Percentiles rank a stretch among this genome's conserved stretches.
phyloP scores from a whole-genome alignment of 2,797 vertebrate species.

The Syngnathus acus region DNA sequence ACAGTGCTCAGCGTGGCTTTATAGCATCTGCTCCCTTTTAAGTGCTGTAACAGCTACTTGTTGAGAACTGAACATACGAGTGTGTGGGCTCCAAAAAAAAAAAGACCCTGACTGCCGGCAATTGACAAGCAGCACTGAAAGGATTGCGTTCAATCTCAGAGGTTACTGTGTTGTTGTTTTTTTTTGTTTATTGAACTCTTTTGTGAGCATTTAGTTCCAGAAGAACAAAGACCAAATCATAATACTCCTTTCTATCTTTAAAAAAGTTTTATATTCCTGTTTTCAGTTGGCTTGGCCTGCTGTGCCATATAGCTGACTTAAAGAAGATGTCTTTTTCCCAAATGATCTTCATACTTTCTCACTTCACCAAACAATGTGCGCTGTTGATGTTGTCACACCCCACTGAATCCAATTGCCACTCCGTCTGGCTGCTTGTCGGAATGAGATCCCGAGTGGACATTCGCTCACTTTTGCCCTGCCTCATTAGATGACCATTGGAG shows the following conservation, averaged over 20 bases:
- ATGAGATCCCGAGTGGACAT: constrained; percentile 39
- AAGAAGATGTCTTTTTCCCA: no score
- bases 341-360: no score
- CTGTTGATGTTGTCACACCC: constrained; percentile 32
- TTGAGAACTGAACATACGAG: constrained; percentile 20
- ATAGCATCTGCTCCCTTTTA: constrained; percentile 31
- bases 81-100: not conserved
- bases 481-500: constrained; percentile 39
- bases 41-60: constrained; percentile 34
- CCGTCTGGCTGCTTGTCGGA: constrained; percentile 10
- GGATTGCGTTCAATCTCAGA: not conserved
- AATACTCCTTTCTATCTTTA: no score
- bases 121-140: not conserved
- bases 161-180: not conserved
- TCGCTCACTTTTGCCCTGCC: constrained; percentile 24
- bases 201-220: not conserved
- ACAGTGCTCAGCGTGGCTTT: constrained; percentile 17
- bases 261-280: no score
- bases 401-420: constrained; percentile 35
- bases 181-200: not conserved
- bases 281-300: no score
- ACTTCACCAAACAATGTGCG: no score
- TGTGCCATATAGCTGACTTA: no score
- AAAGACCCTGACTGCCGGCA: not conserved
- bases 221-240: no score